phyloP scores from a whole-genome alignment of 2,888 invertebrate species.

The Pecten maximus region DNA sequence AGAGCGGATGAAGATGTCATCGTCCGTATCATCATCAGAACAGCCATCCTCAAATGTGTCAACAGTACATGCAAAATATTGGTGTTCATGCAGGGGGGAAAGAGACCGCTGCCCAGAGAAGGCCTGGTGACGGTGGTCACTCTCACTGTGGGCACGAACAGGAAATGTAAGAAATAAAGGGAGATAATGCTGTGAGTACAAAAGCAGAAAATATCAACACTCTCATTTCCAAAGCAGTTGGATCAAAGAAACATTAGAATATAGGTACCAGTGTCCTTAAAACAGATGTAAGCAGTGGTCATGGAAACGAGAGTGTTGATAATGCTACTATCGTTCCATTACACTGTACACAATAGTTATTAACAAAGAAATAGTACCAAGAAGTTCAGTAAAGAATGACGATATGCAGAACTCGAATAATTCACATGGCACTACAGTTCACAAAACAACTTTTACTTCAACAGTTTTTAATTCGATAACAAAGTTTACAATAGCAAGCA shows the following conservation, averaged over 20 bases:
- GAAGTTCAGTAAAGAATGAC: background rate
- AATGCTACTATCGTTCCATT: background rate
- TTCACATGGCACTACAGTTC: background rate
- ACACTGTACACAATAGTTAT: background rate
- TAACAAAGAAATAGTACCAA: background rate
- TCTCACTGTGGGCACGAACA: background rate
- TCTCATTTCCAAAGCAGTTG: background rate
- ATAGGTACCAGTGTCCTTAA: background rate
- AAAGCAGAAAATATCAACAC: background rate
- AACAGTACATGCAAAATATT: slow-evolving; percentile 36
- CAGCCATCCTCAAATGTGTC: background rate
- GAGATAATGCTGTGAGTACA: slow-evolving; percentile 26
- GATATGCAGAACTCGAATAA: background rate
- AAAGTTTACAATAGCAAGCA: too few relatives aligned
- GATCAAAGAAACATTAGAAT: background rate
- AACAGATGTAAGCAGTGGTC: background rate
- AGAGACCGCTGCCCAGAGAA: slow-evolving; percentile 47
- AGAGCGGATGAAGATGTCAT: slow-evolving; percentile 42
- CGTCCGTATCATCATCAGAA: slow-evolving; percentile 36
- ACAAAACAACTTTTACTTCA: background rate
- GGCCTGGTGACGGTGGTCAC: slow-evolving; percentile 46
- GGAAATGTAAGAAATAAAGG: slow-evolving; percentile 17
- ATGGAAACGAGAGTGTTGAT: background rate
- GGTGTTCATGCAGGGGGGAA: slow-evolving; percentile 59
- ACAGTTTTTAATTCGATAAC: too few relatives aligned